Evolutionary conservation across 2,888 invertebrate genomes (phyloP).

Genomic region (Tinea semifulvella): DNA sequence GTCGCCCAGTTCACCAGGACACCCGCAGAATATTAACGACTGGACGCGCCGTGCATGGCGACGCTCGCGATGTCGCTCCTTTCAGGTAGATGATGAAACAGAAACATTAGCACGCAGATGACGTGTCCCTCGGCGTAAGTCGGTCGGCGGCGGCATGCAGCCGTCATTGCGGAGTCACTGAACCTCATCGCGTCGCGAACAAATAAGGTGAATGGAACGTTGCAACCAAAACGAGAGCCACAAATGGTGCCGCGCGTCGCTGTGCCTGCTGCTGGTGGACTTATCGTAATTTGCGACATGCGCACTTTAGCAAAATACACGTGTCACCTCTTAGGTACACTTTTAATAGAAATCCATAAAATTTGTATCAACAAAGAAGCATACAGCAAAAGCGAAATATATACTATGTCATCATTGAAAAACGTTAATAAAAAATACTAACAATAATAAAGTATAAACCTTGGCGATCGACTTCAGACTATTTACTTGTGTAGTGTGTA

Average conservation of each 20-base stretch:
- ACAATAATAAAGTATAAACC: too few species aligned
- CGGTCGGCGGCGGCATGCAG: slow-evolving; percentile 29
- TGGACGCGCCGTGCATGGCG: slow-evolving; percentile 26
- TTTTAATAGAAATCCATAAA: too few species aligned
- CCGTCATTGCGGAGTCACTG: slow-evolving; percentile 44
- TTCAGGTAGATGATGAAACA: slow-evolving; percentile 40
- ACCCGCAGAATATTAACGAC: slow-evolving; percentile 53
- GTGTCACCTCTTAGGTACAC: background rate
- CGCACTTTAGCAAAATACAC: background rate
- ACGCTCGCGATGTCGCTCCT: slow-evolving; percentile 26
- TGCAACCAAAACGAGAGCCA: slow-evolving; percentile 49
- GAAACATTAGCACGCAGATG: slow-evolving; percentile 53
- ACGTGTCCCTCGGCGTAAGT: slow-evolving; percentile 50
- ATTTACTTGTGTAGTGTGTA: too few species aligned
- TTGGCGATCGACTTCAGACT: too few species aligned
- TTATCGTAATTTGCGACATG: background rate
- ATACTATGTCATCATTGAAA: too few species aligned
- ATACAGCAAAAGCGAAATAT: too few species aligned
- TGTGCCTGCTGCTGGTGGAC: background rate
- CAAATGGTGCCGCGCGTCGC: slow-evolving; percentile 15
- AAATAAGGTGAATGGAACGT: slow-evolving; percentile 63
- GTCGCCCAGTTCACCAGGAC: slow-evolving; percentile 41
- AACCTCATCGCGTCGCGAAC: slow-evolving; percentile 51
- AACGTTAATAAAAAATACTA: too few species aligned
- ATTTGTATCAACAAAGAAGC: too few species aligned